Evolutionary conservation across 2,888 invertebrate species (phyloP), one percentile per base, ranked within the genome.

Genomic region (Leucophora obtusa): DNA sequence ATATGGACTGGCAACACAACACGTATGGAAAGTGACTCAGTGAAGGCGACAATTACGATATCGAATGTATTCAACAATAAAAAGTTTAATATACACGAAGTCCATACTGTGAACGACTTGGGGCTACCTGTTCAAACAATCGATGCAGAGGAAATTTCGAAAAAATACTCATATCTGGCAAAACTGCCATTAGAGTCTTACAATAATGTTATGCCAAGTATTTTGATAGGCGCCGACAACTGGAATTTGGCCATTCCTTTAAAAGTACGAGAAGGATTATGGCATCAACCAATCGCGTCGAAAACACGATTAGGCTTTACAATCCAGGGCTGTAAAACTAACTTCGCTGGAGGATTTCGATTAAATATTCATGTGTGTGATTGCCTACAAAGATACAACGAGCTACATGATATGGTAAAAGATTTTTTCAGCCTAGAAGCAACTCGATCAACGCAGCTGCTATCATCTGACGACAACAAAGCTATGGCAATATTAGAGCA

Each of bases 161-260:
- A 28, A 10, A 79, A 60, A 63, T 79, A 79, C 18, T 33, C 38
- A 0, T 53, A 79, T 50, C 47, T 79, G 1, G 58, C 17, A 65
- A 53, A 68, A 15, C 24, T 72, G 1, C 76, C 72, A 10, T 28
- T 80, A 11, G 68, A 63, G 6, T 43, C 51, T 11, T 76, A 72
- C 11, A 6, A 1, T 1, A 33, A 72, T 54, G 63, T 38, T n/a
- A 33, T 73, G 9, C 72, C 72, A n/a, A 51, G 35, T 18, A 72
- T 80, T 38, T 71, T 75, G 14, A 80, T 80, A 21, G 68, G 68
- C 11, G 50, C 66, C 9, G 70, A 79, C n/a, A 79, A 76, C 47
- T 58, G 68, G 6, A 76, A 80, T 43, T 47, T 80, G 21, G 69
- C 53, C 21, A 24, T 53, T 1, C 18, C 81, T 6, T 21, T 33